These are phyloP conservation scores for Crepidodera aurea DNA, from an alignment of 2,888 invertebrate species.

Conservation along the genomic window DNA sequence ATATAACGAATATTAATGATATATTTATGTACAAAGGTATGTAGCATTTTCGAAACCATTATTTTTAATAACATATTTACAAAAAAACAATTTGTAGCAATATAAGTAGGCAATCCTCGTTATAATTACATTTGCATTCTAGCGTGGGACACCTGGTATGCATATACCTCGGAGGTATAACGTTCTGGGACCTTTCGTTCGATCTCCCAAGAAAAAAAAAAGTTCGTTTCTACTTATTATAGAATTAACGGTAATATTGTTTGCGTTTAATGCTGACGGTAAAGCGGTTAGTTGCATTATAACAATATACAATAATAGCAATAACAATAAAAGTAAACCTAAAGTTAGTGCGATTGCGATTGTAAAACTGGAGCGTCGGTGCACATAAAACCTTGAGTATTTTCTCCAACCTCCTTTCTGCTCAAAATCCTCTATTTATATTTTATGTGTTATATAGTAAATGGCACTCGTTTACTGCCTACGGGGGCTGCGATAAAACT, in stretches of 20 bases:
- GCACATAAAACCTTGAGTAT: conserved; percentile 1
- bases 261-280: conserved; percentile 11
- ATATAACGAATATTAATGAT: too few species aligned
- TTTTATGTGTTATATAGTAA: too few species aligned
- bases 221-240: not conserved
- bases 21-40: too few species aligned
- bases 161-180: conserved; percentile 7
- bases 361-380: not conserved
- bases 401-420: not conserved
- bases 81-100: too few species aligned
- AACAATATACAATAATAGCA: not conserved
- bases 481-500: too few species aligned
- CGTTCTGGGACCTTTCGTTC: conserved; percentile 6
- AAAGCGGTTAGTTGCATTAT: not conserved
- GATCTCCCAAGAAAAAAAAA: not conserved
- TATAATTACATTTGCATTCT: not conserved
- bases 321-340: not conserved
- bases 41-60: too few species aligned
- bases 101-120: too few species aligned
- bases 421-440: too few species aligned
- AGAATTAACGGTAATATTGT: conserved; percentile 12
- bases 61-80: too few species aligned
- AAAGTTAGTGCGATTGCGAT: not conserved
- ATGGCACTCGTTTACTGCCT: too few species aligned
- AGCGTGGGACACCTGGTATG: conserved; percentile 7